phyloP scores from a whole-genome alignment of 2,797 vertebrate genomes.

The Gymnodraco acuticeps region DNA sequence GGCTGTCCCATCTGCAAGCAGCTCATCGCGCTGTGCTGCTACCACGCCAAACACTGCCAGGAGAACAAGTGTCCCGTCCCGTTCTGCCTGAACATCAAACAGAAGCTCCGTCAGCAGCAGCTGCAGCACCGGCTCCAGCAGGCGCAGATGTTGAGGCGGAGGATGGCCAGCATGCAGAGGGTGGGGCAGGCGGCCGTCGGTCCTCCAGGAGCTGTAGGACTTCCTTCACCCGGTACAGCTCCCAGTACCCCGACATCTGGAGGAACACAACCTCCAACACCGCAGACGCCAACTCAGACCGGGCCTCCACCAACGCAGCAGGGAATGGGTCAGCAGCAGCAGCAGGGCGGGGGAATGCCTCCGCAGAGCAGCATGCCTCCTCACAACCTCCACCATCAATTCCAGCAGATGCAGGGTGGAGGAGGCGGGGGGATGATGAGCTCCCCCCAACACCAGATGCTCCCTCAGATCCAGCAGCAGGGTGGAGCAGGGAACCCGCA shows the following conservation, averaged over 20 bases:
- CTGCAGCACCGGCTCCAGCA: conserved; percentile 97
- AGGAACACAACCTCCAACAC: conserved; percentile 92
- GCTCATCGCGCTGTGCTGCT: conserved; percentile 98
- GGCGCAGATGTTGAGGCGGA: conserved; percentile 95
- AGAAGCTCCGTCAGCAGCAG: conserved; percentile 97
- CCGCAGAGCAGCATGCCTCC: conserved; percentile 73
- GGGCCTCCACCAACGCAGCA: conserved; percentile 74
- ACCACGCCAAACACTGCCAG: conserved; percentile 99
- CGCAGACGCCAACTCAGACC: conserved; percentile 90
- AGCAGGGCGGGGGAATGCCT: conserved; percentile 69
- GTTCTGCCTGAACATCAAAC: conserved; percentile 99
- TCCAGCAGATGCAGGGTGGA: conserved; percentile 86
- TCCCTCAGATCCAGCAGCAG: conserved; percentile 87
- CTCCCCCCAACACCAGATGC: conserved; percentile 89
- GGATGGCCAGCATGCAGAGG: conserved; percentile 99
- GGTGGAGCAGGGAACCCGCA: conserved; percentile 75
- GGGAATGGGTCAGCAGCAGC: conserved; percentile 74
- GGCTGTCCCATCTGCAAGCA: conserved; percentile 99
- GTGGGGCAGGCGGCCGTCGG: conserved; percentile 85
- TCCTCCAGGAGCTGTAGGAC: conserved; percentile 85
- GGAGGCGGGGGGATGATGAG: conserved; percentile 78
- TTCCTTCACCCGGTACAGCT: conserved; percentile 84
- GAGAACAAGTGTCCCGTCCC: conserved; percentile 99
- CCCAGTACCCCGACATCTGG: conserved; percentile 90
- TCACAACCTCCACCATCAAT: conserved; percentile 86